Evolutionary conservation across 2,797 vertebrate genomes (phyloP).

Genomic region (Parauchenoglanis punctatus): DNA sequence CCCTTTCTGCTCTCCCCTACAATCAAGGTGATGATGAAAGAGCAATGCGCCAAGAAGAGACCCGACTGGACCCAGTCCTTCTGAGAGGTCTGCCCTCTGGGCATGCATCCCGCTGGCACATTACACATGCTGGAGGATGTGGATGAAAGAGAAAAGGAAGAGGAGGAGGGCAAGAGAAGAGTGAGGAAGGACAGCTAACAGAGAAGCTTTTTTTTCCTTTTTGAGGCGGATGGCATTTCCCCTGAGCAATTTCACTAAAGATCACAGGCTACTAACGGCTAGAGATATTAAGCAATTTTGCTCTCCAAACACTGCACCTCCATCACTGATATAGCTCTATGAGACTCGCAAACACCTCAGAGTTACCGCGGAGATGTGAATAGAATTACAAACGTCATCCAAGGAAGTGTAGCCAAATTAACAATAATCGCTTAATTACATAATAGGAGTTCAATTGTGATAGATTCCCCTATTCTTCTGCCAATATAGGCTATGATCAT

Average conservation of each 20-base stretch:
- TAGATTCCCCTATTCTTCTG: constrained; percentile 38
- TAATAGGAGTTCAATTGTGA: constrained; percentile 48
- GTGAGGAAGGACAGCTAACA: constrained; percentile 35
- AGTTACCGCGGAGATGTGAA: constrained; percentile 7
- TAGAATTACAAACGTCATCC: constrained; percentile 41
- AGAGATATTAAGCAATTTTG: constrained; percentile 44
- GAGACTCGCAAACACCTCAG: constrained; percentile 28
- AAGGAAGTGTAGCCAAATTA: constrained; percentile 37
- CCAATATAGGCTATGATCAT: constrained; percentile 44
- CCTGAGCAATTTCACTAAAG: constrained; percentile 41
- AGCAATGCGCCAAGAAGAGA: constrained; percentile 28
- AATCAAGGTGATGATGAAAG: constrained; percentile 52
- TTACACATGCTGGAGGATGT: constrained; percentile 54
- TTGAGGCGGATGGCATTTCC: constrained; percentile 40
- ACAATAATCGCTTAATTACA: constrained; percentile 51
- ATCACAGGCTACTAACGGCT: constrained; percentile 46
- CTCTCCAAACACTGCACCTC: constrained; percentile 37
- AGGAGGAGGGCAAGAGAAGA: constrained; percentile 18
- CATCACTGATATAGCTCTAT: constrained; percentile 12
- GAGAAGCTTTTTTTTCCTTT: constrained; percentile 34
- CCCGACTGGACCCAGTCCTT: constrained; percentile 27
- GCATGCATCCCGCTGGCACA: constrained; percentile 55
- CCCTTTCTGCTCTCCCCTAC: constrained; percentile 1
- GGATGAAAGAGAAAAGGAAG: constrained; percentile 47
- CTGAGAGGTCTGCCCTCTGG: constrained; percentile 42